phyloP scores from a whole-genome alignment of 2,888 invertebrate genomes.

The Epinotia ramella region DNA sequence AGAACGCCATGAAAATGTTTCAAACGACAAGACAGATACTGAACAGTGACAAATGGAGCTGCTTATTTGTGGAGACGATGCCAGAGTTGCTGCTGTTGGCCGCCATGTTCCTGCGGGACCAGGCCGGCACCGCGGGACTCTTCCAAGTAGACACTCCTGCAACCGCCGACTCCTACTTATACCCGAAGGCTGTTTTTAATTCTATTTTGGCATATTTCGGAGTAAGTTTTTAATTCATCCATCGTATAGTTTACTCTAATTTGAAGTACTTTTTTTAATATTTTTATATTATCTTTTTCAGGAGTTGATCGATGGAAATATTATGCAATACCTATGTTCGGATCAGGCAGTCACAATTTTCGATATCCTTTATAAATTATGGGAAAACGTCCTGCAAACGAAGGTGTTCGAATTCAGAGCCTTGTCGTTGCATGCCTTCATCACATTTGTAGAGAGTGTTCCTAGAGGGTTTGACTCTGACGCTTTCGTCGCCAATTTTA shows the following conservation, averaged over 20 bases:
- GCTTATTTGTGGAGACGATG: conserved; percentile 74
- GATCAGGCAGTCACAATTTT: conserved; percentile 82
- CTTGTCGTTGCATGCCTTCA: conserved; percentile 83
- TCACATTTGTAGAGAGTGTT: conserved; percentile 78
- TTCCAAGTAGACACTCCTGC: conserved; percentile 63
- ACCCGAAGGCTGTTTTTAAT: conserved; percentile 67
- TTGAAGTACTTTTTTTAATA: not conserved
- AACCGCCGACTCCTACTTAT: conserved; percentile 69
- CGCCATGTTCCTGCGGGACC: conserved; percentile 69
- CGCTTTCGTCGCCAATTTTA: conserved; percentile 84
- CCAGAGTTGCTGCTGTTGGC: conserved; percentile 67
- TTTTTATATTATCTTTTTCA: conserved; percentile 51
- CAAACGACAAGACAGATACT: conserved; percentile 65
- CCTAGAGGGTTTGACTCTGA: conserved; percentile 75
- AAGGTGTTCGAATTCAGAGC: conserved; percentile 81
- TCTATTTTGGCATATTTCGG: conserved; percentile 78
- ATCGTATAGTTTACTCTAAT: not conserved
- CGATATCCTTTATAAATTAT: conserved; percentile 80
- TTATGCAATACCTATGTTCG: conserved; percentile 72
- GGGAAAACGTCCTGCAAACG: conserved; percentile 76
- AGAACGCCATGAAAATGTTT: conserved; percentile 65
- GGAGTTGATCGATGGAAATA: conserved; percentile 68
- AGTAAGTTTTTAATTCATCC: conserved; percentile 58
- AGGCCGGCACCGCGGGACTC: conserved; percentile 60
- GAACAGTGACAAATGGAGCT: conserved; percentile 68